Evolutionary conservation across 2,113 vertebrate species (phyloP).

Genomic region (Cyanoramphus novaezelandiae): DNA sequence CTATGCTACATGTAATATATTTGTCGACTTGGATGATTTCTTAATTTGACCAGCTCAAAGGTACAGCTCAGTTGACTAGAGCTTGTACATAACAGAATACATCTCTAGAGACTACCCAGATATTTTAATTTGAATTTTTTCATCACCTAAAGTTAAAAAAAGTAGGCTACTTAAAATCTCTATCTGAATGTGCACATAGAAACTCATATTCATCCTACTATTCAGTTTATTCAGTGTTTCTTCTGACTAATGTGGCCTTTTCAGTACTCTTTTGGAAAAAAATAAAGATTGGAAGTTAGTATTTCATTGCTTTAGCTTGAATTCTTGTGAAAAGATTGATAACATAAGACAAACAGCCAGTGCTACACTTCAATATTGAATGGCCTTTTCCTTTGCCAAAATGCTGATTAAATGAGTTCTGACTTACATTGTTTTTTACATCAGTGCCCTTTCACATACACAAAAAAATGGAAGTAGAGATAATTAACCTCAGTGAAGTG

Average conservation of each 20-base stretch:
- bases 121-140: not conserved
- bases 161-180: not conserved
- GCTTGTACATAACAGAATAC: not conserved
- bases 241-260: not conserved
- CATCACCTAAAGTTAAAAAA: not conserved
- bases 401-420: constrained; percentile 26
- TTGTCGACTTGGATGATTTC: not conserved
- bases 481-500: constrained; percentile 19
- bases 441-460: constrained; percentile 18
- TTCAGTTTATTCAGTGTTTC: not conserved
- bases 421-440: constrained; percentile 19
- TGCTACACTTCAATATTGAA: not conserved
- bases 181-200: not conserved
- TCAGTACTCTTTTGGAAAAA: not conserved
- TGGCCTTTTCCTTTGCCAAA: constrained; percentile 47
- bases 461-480: not conserved
- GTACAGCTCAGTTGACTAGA: not conserved
- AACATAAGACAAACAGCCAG: constrained; percentile 38
- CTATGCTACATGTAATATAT: not conserved
- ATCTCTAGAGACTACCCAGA: not conserved
- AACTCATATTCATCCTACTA: not conserved
- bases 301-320: constrained; percentile 35
- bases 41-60: not conserved
- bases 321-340: constrained; percentile 24
- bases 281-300: not conserved